Evolutionary conservation across 2,888 invertebrate genomes (phyloP), one percentile per base, ranked within the genome.

Genomic region (Phlogophora meticulosa): DNA sequence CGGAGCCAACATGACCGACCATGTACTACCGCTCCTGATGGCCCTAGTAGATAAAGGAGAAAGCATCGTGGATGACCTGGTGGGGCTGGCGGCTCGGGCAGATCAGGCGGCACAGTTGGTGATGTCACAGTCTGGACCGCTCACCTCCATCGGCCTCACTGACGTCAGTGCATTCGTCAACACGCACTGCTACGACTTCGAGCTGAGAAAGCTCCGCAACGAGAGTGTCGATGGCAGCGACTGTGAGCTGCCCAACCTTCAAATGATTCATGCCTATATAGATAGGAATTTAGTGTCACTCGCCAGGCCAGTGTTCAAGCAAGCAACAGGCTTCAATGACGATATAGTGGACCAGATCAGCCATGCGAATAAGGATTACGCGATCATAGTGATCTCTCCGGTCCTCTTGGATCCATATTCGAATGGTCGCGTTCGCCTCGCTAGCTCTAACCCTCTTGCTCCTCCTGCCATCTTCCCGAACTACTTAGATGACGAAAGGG

Each of bases 1-100:
- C 3, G 93, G 93, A 0, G 81, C 89, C 0, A 80, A 86, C 34
- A 84, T 93, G 87, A 84, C 78, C 2, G 93, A 93, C 48, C 93
- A 94, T 66, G 72, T 84, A 0, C 28, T 90, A 7, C 85, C 91
- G 0, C 20, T 91, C 0, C 2, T 89, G 1, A n/a, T 89, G 15
- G 55, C 90, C 0, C 65, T 81, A 57, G 89, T 91, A 1, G 87
- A 90, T 38, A 72, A 71, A 20, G 66, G 80, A 0, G 9, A 46
- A 1, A 64, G 66, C 1, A n/a, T 80, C 0, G 4, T 40, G 0
- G 62, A 76, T 0, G 64, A 72, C 11, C 22, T 87, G 5, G 22
- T 55, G 4, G n/a, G 49, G 0, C n/a, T 82, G n/a, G 70, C 58
- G 7, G 55, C 17, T 0, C 76, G 64, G 11, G 52, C 68, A 0